These are phyloP conservation scores for Cyaniris semiargus DNA, from an alignment of 2,888 invertebrate genomes.

Conservation along the genomic window DNA sequence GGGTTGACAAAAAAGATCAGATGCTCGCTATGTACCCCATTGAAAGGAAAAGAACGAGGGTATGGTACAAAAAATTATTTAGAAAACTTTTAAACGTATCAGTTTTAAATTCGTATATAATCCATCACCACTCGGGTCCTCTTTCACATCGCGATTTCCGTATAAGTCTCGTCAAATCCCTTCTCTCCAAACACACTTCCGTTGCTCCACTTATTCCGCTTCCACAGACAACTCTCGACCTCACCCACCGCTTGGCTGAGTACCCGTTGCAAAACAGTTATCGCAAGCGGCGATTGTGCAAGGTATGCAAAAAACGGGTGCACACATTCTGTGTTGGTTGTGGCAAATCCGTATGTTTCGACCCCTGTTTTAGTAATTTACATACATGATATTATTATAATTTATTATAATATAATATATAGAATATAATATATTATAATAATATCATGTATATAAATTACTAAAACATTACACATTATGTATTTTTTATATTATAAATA, in stretches of 20 bases:
- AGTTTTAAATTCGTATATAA: neutral
- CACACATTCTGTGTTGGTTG: neutral
- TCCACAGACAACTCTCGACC: neutral
- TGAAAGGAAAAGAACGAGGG: slow-evolving; percentile 40
- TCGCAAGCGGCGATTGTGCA: neutral
- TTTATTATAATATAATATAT: slow-evolving; percentile 7
- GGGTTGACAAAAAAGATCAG: slow-evolving; percentile 43
- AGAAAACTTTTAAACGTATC: slow-evolving; percentile 27
- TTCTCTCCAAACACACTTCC: neutral
- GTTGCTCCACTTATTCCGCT: neutral
- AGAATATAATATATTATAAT: neutral
- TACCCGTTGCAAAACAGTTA: neutral
- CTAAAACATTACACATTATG: too few relatives aligned
- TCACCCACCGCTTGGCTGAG: neutral
- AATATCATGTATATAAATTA: too few relatives aligned
- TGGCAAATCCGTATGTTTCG: neutral
- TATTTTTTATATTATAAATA: too few relatives aligned
- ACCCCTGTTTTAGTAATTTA: neutral
- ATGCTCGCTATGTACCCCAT: slow-evolving; percentile 43
- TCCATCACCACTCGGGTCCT: neutral
- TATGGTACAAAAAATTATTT: slow-evolving; percentile 37
- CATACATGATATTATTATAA: neutral
- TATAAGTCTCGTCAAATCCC: neutral
- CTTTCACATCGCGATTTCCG: neutral
- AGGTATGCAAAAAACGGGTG: neutral